phyloP scores from a whole-genome alignment of 2,797 vertebrate species.

The Aphelocoma californica region DNA sequence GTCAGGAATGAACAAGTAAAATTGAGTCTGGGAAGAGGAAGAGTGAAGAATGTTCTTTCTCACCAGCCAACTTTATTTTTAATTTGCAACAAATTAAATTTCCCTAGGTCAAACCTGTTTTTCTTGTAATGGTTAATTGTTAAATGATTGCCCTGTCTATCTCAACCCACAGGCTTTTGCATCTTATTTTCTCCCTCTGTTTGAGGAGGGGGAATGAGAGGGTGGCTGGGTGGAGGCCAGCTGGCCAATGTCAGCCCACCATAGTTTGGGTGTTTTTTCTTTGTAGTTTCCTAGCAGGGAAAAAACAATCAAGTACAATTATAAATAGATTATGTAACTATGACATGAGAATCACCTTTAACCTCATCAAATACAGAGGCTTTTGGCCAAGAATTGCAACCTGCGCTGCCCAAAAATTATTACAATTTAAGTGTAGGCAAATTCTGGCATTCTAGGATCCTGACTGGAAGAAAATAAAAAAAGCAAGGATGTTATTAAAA shows the following conservation, averaged over 20 bases:
- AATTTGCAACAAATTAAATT: neutral
- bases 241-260: fast-evolving
- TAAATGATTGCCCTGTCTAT: neutral
- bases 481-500: neutral
- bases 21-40: neutral
- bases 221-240: neutral
- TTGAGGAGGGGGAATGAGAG: neutral
- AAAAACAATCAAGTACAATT: neutral
- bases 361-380: neutral
- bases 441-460: neutral
- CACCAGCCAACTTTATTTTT: neutral
- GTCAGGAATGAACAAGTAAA: neutral
- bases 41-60: neutral
- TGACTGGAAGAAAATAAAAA: neutral
- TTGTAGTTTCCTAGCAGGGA: neutral
- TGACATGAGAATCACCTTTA: neutral
- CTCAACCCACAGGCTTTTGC: neutral
- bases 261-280: neutral
- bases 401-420: neutral
- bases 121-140: neutral
- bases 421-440: neutral
- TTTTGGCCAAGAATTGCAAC: neutral
- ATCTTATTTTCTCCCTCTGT: neutral
- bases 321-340: neutral
- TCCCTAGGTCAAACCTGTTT: neutral